phyloP scores from a whole-genome alignment of 2,888 invertebrate species.

The Eupithecia pulchellata region DNA sequence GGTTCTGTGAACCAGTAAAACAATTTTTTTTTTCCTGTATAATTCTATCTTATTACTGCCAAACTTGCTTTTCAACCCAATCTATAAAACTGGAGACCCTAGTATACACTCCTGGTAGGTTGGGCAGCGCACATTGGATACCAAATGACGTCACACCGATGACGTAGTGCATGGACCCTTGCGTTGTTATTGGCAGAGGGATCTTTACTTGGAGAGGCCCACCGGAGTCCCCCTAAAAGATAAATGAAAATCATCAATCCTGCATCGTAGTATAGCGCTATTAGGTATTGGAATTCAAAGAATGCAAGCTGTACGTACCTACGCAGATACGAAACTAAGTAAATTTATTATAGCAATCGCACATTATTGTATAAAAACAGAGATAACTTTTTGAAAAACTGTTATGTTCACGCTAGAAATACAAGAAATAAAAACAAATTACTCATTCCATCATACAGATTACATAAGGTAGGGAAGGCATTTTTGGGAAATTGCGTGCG shows the following conservation, averaged over 20 bases:
- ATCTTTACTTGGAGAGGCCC: conserved; percentile 85
- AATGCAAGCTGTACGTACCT: too few relatives aligned
- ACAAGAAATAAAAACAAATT: too few relatives aligned
- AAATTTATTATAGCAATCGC: too few relatives aligned
- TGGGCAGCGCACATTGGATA: conserved; percentile 56
- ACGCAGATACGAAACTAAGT: too few relatives aligned
- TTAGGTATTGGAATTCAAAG: too few relatives aligned
- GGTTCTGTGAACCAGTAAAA: not conserved
- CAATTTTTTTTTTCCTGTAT: not conserved
- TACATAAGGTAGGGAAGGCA: too few relatives aligned
- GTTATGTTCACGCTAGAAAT: too few relatives aligned
- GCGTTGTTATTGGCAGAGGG: conserved; percentile 43
- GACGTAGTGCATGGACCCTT: conserved; percentile 58
- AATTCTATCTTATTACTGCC: conserved; percentile 46
- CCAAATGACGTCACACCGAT: conserved; percentile 68
- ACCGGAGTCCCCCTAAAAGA: conserved; percentile 88
- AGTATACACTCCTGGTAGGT: conserved; percentile 63
- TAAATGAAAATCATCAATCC: not conserved
- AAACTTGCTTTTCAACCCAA: conserved; percentile 68
- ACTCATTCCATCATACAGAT: too few relatives aligned
- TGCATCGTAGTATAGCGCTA: not conserved
- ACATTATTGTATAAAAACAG: too few relatives aligned
- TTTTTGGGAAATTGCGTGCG: too few relatives aligned
- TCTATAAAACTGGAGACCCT: conserved; percentile 61
- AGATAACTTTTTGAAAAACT: too few relatives aligned